These are phyloP conservation scores for Dusona sp. DNA, from an alignment of 2,888 invertebrate genomes.

Conservation along the genomic window DNA sequence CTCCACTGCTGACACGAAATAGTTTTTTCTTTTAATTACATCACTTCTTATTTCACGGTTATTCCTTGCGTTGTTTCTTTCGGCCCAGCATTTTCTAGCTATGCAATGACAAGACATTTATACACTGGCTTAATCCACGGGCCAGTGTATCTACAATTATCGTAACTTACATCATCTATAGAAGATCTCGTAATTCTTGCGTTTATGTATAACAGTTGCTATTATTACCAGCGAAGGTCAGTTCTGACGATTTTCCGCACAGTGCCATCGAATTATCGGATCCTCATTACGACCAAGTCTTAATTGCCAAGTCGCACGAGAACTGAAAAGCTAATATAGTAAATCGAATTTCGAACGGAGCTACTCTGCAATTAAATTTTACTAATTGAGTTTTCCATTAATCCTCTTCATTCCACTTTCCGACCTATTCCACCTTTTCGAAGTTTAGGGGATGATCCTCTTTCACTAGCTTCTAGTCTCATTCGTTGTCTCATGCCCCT, in stretches of 20 bases:
- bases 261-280: neutral
- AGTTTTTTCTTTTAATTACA: too few relatives aligned
- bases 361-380: slow-evolving; percentile 57
- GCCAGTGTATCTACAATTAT: too few relatives aligned
- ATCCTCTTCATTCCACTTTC: slow-evolving; percentile 50
- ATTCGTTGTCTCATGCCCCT: slow-evolving; percentile 2
- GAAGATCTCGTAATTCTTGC: neutral
- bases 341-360: slow-evolving; percentile 19
- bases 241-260: neutral
- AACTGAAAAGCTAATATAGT: slow-evolving; percentile 22
- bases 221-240: neutral
- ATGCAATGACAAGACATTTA: too few relatives aligned
- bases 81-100: too few relatives aligned
- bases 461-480: slow-evolving; percentile 29
- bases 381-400: slow-evolving; percentile 74
- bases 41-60: too few relatives aligned
- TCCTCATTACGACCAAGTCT: slow-evolving; percentile 33
- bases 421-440: neutral
- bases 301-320: slow-evolving; percentile 15
- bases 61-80: too few relatives aligned
- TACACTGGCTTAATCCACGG: too few relatives aligned
- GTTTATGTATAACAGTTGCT: neutral
- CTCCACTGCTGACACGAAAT: too few relatives aligned
- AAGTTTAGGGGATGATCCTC: slow-evolving; percentile 42
- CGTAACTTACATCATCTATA: neutral